Base-by-base conservation (phyloP, 2,888 invertebrate species). In the Imbricaverruca yamaguchii region DNA sequence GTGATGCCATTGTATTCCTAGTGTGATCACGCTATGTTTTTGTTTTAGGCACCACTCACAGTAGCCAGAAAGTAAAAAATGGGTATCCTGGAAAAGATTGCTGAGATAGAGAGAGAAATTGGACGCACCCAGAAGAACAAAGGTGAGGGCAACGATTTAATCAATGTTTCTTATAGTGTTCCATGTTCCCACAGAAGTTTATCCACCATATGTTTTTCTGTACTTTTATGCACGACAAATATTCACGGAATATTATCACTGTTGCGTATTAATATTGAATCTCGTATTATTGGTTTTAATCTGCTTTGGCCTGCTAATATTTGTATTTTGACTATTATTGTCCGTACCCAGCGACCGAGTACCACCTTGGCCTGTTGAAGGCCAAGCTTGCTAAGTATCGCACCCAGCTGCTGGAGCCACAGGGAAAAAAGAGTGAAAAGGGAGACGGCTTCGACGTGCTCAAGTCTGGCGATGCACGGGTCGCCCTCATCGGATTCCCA, bases 41-140 rank as follows among this genome's bases (percentile, higher is more conserved):
- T 39, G 39, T 39, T 39, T 39, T 39, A 39, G 39, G 39, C 39
- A 39, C 39, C 39, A 39, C 39, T 39, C 39, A 39, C 39, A 39
- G 39, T 39, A 39, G 39, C 39, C 39, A 39, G 39, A 39, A 39
- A 39, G 39, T 39, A 39, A 39, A 39, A 39, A 39, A 99, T 99
- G 99, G 99, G 99, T 85, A 98, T 99, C 87, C 89, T 99, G 84
- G 99, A 99, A 86, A 98, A 97, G 91, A 99, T 99, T 88, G 93
- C 96, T 10, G 98, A 99, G 90, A 98, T 99, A 84, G 99, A 99
- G 87, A 94, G 93, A 86, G 99, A 99, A 92, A 99, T 99, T 84
- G 94, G 96, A 23, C 91, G 97, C 85, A 99, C 99, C 25, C 99
- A 99, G 87, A 99, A 99, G 89, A 99, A 99, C 89, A 99, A 99